Conservation (phyloP, 2,888 invertebrate genomes). For the Arge pagana region DNA sequence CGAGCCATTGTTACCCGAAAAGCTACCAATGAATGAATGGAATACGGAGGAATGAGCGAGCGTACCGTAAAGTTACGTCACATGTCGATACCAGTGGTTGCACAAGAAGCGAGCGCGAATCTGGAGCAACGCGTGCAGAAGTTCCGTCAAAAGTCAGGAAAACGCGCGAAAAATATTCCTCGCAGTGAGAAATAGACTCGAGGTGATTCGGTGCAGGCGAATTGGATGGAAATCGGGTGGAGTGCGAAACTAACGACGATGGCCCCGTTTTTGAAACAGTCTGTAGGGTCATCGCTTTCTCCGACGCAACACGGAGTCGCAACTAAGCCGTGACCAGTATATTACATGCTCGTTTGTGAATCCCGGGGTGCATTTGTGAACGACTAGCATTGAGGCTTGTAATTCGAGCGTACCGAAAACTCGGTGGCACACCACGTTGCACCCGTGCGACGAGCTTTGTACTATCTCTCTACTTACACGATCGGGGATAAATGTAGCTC, state of each 20-base stretch:
- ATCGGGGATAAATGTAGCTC: slow-evolving; percentile 40
- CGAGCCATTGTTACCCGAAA: slow-evolving; percentile 16
- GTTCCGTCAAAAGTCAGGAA: no score
- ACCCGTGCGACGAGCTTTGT: slow-evolving; percentile 53
- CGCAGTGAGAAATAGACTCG: no score
- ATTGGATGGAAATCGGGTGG: no score
- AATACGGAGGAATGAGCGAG: slow-evolving; percentile 14
- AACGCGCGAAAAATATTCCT: no score
- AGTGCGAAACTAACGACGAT: no score
- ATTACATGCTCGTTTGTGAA: slow-evolving; percentile 39
- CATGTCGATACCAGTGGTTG: no score
- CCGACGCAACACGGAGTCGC: no score
- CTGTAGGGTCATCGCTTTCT: no score
- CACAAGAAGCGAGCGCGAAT: no score
- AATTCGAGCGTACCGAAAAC: slow-evolving; percentile 12
- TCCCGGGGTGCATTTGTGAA: slow-evolving; percentile 23
- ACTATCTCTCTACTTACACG: slow-evolving; percentile 46
- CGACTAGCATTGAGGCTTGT: slow-evolving; percentile 5
- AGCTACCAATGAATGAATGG: slow-evolving; percentile 17
- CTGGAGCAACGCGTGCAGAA: no score
- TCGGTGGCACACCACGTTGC: slow-evolving; percentile 34
- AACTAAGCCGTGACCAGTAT: slow-evolving; percentile 15
- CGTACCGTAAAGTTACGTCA: slow-evolving; percentile 6
- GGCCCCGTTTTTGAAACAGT: slow-evolving; percentile 4
- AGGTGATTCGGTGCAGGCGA: no score